phyloP scores from a whole-genome alignment of 2,888 invertebrate genomes.

The Pyrochroa serraticornis region DNA sequence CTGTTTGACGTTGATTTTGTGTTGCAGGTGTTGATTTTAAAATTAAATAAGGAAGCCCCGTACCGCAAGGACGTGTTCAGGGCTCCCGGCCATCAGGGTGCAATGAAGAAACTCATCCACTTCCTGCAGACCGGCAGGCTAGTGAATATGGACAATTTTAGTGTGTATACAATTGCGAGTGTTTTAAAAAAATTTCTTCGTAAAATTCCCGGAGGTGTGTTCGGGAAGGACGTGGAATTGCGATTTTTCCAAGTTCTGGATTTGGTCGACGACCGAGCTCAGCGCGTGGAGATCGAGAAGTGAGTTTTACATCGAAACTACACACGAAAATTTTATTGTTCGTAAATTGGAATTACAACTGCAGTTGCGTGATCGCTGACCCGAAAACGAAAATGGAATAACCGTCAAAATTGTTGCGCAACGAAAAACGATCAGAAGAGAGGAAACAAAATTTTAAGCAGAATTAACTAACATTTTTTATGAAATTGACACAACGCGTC shows the following conservation, averaged over 20 bases:
- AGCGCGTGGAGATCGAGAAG: constrained; percentile 92
- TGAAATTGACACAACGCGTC: too few species aligned
- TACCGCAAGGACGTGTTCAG: constrained; percentile 92
- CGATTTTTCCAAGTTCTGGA: constrained; percentile 88
- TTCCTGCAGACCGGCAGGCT: constrained; percentile 88
- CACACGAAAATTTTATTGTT: too few species aligned
- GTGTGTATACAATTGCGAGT: constrained; percentile 97
- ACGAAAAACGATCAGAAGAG: too few species aligned
- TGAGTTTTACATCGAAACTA: too few species aligned
- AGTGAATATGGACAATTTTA: constrained; percentile 93
- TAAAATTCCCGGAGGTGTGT: constrained; percentile 95
- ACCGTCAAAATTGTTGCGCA: too few species aligned
- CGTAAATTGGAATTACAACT: too few species aligned
- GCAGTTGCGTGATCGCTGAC: too few species aligned
- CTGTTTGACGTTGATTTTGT: constrained; percentile 37
- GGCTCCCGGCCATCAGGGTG: constrained; percentile 93
- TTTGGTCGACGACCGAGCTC: constrained; percentile 79
- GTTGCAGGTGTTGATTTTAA: constrained; percentile 83
- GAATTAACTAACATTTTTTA: too few species aligned
- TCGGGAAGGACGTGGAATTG: constrained; percentile 90
- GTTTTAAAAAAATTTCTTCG: constrained; percentile 97
- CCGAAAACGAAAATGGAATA: too few species aligned
- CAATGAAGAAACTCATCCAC: constrained; percentile 91
- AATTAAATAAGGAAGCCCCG: constrained; percentile 94
- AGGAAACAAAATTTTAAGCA: too few species aligned